A percentile compares a stretch with the other conserved stretches of the same genome.
These are phyloP conservation scores for Erpobdella octoculata DNA, from an alignment of 2,888 invertebrate species.

Conservation along the genomic window DNA sequence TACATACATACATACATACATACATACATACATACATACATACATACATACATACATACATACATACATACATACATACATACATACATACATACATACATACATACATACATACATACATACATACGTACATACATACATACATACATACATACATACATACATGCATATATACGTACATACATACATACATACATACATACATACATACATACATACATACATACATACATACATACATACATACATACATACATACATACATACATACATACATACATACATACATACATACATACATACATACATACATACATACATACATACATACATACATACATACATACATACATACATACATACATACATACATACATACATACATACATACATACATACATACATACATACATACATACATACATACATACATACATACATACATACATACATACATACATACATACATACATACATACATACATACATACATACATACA, in stretches of 20 bases:
- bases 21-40: too few relatives aligned
- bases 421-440: slow-evolving; percentile 11
- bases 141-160: too few relatives aligned
- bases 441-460: slow-evolving; percentile 11
- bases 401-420: slow-evolving; percentile 19
- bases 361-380: not conserved
- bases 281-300: not conserved
- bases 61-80: too few relatives aligned
- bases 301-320: slow-evolving; percentile 5
- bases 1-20: too few relatives aligned
- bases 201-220: too few relatives aligned
- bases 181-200: too few relatives aligned
- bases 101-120: too few relatives aligned
- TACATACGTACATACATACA: too few relatives aligned
- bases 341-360: slow-evolving; percentile 1
- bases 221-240: too few relatives aligned
- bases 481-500: not conserved
- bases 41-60: too few relatives aligned
- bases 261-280: not conserved
- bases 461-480: slow-evolving; percentile 8
- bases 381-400: slow-evolving; percentile 10
- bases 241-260: not conserved
- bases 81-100: too few relatives aligned
- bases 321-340: not conserved
- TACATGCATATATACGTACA: too few relatives aligned